These are phyloP conservation scores for Epinephelus coioides DNA, from an alignment of 2,797 vertebrate species.

Conservation along the genomic window DNA sequence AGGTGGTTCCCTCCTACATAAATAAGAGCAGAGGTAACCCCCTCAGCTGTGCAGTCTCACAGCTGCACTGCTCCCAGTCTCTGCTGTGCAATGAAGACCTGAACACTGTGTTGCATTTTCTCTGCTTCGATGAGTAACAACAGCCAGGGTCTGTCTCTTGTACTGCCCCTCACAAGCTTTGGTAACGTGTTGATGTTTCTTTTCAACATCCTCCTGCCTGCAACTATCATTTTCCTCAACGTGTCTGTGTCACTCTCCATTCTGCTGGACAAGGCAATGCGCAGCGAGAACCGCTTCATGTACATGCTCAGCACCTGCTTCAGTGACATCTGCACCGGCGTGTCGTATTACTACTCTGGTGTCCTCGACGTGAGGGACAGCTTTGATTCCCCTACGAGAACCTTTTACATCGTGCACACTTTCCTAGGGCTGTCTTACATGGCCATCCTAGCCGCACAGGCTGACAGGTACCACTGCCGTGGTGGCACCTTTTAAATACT, in stretches of 20 bases:
- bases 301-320: constrained; percentile 89
- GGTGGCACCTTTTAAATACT: constrained; percentile 80
- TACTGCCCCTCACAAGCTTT: constrained; percentile 79
- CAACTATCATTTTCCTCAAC: constrained; percentile 82
- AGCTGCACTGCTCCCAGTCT: background rate
- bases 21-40: constrained; percentile 2
- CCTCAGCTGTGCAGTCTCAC: constrained; percentile 7
- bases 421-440: constrained; percentile 88
- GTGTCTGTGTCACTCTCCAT: constrained; percentile 82
- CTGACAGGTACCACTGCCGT: constrained; percentile 87
- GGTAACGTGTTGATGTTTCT: constrained; percentile 82
- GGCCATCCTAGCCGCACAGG: constrained; percentile 86
- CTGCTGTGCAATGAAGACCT: constrained; percentile 10
- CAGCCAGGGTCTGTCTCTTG: constrained; percentile 58
- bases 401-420: constrained; percentile 79
- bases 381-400: constrained; percentile 77
- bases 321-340: constrained; percentile 86
- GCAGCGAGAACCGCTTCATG: constrained; percentile 86
- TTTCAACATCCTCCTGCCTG: constrained; percentile 76
- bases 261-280: constrained; percentile 77
- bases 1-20: constrained; percentile 27
- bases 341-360: constrained; percentile 85
- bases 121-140: constrained; percentile 72
- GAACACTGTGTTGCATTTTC: background rate
- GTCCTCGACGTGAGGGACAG: constrained; percentile 81